phyloP scores from a whole-genome alignment of 1,140 invertebrate genomes.

The Bombus huntii region DNA sequence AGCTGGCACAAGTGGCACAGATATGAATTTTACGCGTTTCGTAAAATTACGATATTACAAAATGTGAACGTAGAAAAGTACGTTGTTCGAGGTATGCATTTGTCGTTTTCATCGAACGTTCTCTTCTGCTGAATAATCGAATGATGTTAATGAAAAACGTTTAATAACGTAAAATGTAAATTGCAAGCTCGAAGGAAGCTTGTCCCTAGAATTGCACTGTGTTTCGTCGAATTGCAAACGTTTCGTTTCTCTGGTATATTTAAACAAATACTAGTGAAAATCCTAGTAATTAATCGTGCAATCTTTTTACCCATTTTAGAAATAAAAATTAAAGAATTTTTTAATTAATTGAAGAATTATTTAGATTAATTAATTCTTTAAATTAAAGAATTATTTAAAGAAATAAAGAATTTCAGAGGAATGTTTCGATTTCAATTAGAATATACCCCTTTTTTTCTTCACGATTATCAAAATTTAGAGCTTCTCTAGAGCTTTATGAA shows the following conservation, averaged over 20 bases:
- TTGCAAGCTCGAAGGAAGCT: neutral
- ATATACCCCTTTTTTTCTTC: no score
- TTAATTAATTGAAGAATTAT: no score
- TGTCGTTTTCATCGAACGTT: no score
- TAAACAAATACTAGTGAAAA: neutral
- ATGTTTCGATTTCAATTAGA: neutral
- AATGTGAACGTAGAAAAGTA: no score
- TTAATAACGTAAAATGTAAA: neutral
- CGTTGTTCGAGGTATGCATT: no score
- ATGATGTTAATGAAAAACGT: neutral
- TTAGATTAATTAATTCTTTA: no score
- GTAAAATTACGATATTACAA: no score
- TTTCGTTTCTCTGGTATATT: neutral
- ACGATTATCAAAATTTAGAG: neutral
- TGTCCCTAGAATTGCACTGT: neutral
- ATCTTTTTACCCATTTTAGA: neutral
- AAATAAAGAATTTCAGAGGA: neutral
- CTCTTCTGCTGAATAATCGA: no score
- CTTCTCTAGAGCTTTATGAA: no score
- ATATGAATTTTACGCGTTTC: neutral
- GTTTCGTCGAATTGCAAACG: neutral
- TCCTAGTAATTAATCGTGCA: neutral
- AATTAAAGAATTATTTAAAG: no score
- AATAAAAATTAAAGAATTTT: no score
- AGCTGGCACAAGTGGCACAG: neutral